Conservation (phyloP, 2,113 vertebrate genomes). For the Amphiprion percula region DNA sequence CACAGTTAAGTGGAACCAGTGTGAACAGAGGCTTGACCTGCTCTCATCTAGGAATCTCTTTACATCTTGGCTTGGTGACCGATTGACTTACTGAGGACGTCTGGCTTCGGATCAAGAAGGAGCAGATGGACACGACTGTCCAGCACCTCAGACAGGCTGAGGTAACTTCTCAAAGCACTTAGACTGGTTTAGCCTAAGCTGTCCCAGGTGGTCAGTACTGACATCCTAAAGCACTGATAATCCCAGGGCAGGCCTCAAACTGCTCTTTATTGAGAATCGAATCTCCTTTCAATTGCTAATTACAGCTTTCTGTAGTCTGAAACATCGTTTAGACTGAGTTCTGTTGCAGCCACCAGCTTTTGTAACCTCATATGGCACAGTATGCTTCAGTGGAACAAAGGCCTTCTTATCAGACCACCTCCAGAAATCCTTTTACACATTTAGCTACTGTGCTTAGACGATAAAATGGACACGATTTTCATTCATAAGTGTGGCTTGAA, state of each 20-base stretch:
- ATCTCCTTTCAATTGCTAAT: neutral
- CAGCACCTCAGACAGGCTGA: neutral
- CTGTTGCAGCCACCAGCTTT: neutral
- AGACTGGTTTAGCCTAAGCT: neutral
- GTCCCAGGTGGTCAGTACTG: neutral
- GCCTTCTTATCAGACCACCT: neutral
- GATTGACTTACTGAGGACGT: neutral
- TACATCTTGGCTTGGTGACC: neutral
- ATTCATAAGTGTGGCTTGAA: conserved; percentile 41
- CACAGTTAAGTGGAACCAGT: conserved; percentile 28
- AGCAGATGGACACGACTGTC: neutral
- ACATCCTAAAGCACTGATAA: neutral
- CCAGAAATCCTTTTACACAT: neutral
- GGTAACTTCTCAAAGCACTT: neutral
- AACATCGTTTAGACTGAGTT: neutral
- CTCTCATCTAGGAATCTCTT: conserved; percentile 5
- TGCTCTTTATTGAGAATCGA: neutral
- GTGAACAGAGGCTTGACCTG: conserved; percentile 19
- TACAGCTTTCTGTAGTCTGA: neutral
- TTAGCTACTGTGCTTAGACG: conserved; percentile 8
- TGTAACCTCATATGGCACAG: conserved; percentile 18
- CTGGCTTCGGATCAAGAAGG: neutral
- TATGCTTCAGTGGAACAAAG: conserved; percentile 14
- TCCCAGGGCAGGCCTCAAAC: no score
- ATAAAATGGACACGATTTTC: neutral